phyloP scores from a whole-genome alignment of 1,140 invertebrate species.

The Drosophila equinoxialis region DNA sequence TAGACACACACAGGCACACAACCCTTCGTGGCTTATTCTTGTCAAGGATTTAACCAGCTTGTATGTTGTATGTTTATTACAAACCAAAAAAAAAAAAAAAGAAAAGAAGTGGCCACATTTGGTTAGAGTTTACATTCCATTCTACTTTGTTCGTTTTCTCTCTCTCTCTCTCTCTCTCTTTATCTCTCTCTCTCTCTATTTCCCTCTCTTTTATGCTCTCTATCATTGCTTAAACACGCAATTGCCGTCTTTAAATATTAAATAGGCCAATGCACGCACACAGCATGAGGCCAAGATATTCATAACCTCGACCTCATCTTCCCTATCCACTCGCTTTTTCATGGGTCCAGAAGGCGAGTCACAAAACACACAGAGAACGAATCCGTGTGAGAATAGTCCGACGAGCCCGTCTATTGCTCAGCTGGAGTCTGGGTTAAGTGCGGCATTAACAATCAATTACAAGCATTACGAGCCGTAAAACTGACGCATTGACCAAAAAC shows the following conservation, averaged over 20 bases:
- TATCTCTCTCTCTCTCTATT: not conserved
- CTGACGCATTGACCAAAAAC: conserved; percentile 68
- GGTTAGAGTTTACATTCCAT: not conserved
- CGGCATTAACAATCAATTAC: conserved; percentile 74
- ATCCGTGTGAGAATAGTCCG: not conserved
- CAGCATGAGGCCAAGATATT: conserved; percentile 7
- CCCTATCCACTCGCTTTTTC: not conserved
- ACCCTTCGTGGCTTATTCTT: conserved; percentile 5
- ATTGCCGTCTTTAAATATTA: conserved; percentile 51
- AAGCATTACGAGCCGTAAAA: conserved; percentile 74
- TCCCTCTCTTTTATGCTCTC: not conserved
- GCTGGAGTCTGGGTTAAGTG: conserved; percentile 67
- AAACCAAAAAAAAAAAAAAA: conserved; percentile 3
- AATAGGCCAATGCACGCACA: conserved; percentile 62
- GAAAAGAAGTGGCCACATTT: conserved; percentile 2
- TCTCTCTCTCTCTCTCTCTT: not conserved
- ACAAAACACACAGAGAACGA: conserved; percentile 25
- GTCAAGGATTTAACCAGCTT: conserved; percentile 4
- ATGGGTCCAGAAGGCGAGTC: conserved; percentile 1
- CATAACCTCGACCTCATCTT: not conserved
- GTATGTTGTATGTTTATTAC: conserved; percentile 12
- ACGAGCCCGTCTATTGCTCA: conserved; percentile 26
- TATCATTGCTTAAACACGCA: conserved; percentile 39
- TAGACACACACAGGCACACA: not conserved
- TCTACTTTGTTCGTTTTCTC: not conserved